Conservation (phyloP, 1,140 invertebrate species). For the Ctenoplectra terminalis region DNA sequence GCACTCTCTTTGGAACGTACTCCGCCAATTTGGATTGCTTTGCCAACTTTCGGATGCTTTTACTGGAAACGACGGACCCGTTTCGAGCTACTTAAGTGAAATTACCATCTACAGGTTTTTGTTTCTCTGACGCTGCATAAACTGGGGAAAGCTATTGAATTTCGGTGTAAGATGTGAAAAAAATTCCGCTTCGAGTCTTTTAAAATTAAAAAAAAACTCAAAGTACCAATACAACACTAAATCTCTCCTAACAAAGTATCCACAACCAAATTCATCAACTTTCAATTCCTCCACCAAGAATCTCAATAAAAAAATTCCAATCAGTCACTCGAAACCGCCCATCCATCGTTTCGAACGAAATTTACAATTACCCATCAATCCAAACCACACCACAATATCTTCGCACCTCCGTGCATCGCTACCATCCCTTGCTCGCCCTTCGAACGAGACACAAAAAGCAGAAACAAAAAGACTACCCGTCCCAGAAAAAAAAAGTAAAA, state of each 20-base stretch:
- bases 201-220: too few species aligned
- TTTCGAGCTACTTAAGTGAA: conserved; percentile 32
- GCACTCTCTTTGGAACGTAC: conserved; percentile 14
- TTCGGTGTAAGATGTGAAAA: too few species aligned
- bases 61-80: neutral
- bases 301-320: too few species aligned
- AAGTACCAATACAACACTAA: rapidly evolving
- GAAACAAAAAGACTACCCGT: neutral
- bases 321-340: too few species aligned
- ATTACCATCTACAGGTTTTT: conserved; percentile 21
- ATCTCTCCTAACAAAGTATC: too few species aligned
- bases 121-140: neutral
- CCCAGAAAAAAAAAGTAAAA: neutral
- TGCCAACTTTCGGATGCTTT: conserved; percentile 32
- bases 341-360: too few species aligned
- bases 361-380: too few species aligned
- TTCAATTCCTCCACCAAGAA: too few species aligned
- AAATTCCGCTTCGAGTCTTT: neutral
- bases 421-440: neutral
- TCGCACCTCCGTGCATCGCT: too few species aligned
- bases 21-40: conserved; percentile 23
- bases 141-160: neutral
- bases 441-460: neutral
- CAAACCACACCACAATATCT: too few species aligned
- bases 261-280: too few species aligned